Conservation (phyloP, 2,113 vertebrate species). For the Antechinus flavipes region DNA sequence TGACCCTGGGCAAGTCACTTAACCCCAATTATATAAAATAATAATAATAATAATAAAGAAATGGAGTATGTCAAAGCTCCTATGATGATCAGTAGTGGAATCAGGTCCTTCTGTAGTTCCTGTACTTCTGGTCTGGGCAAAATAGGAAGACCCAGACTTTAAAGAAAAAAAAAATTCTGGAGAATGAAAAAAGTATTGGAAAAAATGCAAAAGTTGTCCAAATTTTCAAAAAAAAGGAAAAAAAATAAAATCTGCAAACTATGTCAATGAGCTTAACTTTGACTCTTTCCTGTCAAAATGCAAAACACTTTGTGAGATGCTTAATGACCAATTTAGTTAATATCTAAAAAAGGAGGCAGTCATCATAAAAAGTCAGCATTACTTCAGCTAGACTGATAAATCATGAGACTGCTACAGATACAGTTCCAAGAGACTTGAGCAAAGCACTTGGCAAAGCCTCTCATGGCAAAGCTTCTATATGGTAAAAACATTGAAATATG, state of each 20-base stretch:
- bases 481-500: neutral
- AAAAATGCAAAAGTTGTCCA: neutral
- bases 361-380: neutral
- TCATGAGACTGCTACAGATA: neutral
- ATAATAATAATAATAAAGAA: neutral
- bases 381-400: neutral
- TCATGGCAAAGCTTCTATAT: neutral
- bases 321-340: neutral
- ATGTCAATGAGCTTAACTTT: neutral
- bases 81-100: neutral
- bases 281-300: neutral
- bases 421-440: neutral
- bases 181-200: neutral
- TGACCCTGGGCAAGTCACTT: too few species aligned
- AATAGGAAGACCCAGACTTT: neutral
- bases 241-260: neutral
- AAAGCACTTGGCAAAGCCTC: neutral
- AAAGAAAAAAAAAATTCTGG: neutral
- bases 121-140: neutral
- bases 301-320: neutral
- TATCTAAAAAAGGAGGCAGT: neutral
- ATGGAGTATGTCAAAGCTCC: neutral
- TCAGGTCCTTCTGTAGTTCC: neutral
- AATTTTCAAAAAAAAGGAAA: neutral
- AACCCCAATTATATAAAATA: too few species aligned